A percentile compares a stretch with the other conserved stretches of the same genome.
Evolutionary conservation across 2,888 invertebrate species (phyloP).

Genomic region (Kryphioiulus occultus): DNA sequence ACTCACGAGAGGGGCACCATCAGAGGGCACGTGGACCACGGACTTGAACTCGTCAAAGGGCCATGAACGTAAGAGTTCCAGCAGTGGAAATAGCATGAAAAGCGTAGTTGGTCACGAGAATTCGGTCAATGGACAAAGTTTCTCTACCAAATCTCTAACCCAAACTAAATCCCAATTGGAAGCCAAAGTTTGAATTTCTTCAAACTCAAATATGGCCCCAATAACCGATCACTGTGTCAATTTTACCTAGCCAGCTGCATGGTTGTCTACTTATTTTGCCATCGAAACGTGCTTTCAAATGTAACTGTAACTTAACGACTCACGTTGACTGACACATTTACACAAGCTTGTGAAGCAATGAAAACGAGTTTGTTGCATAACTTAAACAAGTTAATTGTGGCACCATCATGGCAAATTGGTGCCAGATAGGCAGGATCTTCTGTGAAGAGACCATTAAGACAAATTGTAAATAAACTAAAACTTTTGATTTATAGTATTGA

Average conservation of each 20-base stretch:
- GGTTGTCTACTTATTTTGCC: neutral
- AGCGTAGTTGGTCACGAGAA: slow-evolving; percentile 3
- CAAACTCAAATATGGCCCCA: too few species aligned
- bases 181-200: slow-evolving; percentile 14
- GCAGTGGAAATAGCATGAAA: slow-evolving; percentile 39
- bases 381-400: neutral
- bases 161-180: slow-evolving; percentile 6
- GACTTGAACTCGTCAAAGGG: slow-evolving; percentile 43
- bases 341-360: slow-evolving; percentile 23
- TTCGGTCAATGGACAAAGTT: neutral
- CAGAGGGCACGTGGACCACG: slow-evolving; percentile 47
- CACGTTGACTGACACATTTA: neutral
- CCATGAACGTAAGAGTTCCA: slow-evolving; percentile 32
- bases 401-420: neutral
- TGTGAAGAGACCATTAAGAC: neutral
- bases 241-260: neutral
- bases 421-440: neutral
- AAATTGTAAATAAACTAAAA: neutral
- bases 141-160: neutral
- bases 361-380: neutral
- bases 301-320: neutral
- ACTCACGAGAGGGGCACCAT: neutral
- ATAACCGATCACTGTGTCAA: neutral
- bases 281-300: neutral
- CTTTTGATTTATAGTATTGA: neutral